Evolutionary conservation across 2,113 vertebrate genomes (phyloP), one percentile per base, ranked within the genome.

Genomic region (Alexandromys fortis): DNA sequence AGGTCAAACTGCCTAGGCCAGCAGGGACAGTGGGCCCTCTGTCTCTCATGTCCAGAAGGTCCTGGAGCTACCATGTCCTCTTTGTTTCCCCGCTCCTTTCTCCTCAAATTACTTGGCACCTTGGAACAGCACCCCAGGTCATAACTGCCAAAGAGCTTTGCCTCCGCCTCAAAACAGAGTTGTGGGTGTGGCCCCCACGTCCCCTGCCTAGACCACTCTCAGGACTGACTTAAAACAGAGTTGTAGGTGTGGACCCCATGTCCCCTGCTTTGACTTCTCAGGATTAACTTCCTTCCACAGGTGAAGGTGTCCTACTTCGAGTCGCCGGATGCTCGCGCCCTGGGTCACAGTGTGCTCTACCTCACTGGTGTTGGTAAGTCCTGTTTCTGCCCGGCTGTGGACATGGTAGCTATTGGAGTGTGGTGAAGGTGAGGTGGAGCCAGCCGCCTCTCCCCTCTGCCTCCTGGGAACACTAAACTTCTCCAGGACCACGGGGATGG

Each of bases 361-460:
- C 97, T 99, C 89, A 99, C 99, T 0, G 97, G 98, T 0, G 92
- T 98, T 0, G 98, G 99, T 99, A 96, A 96, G 99, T 98, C 13
- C 73, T 0, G 0, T 58, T 42, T 33, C 88, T n/a, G 17, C 42
- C 13, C 2, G 52, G 22, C 26, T 1, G 5, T 4, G 77, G 77
- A 8, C 2, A 0, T 0, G 9, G 33, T 58, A 61, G 61, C 87
- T 5, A 11, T 35, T 2, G 21, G 91, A 85, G 5, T 5, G 49
- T 11, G 13, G 49, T 3, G 6, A 19, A 26, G 65, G 45, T 1
- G 19, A 19, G 5, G 58, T 21, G 58, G 58, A 42, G 65, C 63
- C 45, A 19, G 42, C 87, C 35, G 13, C 28, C 61, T 67, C 7
- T 5, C 1, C 45, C 35, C 1, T 3, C 0, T 1, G 61, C 33